Conservation (phyloP, 2,888 invertebrate genomes). For the Ormyrus nitidulus region DNA sequence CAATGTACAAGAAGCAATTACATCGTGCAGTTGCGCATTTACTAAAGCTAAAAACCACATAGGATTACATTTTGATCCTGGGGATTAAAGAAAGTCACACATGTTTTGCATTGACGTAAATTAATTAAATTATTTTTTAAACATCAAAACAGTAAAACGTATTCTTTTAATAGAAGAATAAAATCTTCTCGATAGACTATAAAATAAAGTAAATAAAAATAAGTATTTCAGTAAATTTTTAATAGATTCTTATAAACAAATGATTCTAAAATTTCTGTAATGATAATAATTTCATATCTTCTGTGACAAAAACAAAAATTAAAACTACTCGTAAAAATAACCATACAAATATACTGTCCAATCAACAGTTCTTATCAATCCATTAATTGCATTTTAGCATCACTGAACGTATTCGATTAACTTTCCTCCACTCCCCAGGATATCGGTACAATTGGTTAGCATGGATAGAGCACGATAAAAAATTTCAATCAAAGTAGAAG, state of each 20-base stretch:
- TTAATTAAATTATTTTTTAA: neutral
- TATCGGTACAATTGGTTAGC: neutral
- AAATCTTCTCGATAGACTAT: neutral
- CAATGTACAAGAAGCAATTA: constrained; percentile 52
- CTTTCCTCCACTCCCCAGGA: constrained; percentile 6
- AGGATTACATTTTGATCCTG: constrained; percentile 26
- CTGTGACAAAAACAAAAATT: constrained; percentile 21
- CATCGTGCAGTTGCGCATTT: constrained; percentile 35
- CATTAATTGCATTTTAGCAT: neutral
- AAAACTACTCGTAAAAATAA: constrained; percentile 28
- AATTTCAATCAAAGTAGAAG: constrained; percentile 5
- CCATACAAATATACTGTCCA: constrained; percentile 23
- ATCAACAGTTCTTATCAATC: neutral
- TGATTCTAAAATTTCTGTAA: constrained; percentile 10
- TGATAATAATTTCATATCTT: constrained; percentile 29
- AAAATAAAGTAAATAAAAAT: neutral
- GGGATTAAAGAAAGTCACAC: neutral
- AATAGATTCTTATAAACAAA: neutral
- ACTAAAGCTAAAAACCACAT: constrained; percentile 50
- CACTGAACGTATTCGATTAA: constrained; percentile 42
- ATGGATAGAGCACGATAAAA: neutral
- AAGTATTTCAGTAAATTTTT: too few species aligned
- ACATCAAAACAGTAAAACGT: neutral
- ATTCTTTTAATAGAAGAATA: constrained; percentile 6
- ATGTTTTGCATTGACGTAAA: neutral